Conservation (phyloP, 1,140 invertebrate species). For the Brachystomella parvula region DNA sequence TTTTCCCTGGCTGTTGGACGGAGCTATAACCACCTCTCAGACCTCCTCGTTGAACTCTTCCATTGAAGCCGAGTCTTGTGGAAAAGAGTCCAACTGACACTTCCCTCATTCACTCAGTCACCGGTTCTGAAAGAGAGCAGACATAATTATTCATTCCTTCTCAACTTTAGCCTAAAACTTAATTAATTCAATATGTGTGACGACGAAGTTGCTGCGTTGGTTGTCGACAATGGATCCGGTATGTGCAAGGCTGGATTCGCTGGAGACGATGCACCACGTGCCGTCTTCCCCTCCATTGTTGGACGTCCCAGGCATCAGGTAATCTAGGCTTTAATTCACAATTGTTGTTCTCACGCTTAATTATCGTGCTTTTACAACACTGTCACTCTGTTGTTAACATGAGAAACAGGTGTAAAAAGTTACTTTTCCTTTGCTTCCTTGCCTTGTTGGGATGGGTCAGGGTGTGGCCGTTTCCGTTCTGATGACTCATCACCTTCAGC, state of each 20-base stretch:
- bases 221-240: slow-evolving; percentile 56
- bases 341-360: too few relatives aligned
- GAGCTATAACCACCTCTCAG: background rate
- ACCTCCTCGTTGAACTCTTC: background rate
- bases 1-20: background rate
- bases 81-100: slow-evolving; percentile 3
- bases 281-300: slow-evolving; percentile 51
- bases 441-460: slow-evolving; percentile 6
- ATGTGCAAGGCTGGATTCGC: slow-evolving; percentile 57
- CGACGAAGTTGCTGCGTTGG: slow-evolving; percentile 63
- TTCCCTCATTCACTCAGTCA: slow-evolving; percentile 8
- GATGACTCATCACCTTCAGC: background rate
- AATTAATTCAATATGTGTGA: slow-evolving; percentile 58
- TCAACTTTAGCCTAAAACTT: background rate
- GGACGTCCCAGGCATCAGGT: slow-evolving; percentile 48
- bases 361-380: too few relatives aligned
- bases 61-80: background rate
- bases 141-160: background rate
- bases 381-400: too few relatives aligned
- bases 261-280: slow-evolving; percentile 52
- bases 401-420: too few relatives aligned
- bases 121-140: background rate
- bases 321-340: too few relatives aligned
- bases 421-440: too few relatives aligned
- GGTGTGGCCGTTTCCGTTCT: slow-evolving; percentile 1